These are phyloP conservation scores for Acanthiza pusilla DNA, from an alignment of 2,797 vertebrate species.

Conservation along the genomic window DNA sequence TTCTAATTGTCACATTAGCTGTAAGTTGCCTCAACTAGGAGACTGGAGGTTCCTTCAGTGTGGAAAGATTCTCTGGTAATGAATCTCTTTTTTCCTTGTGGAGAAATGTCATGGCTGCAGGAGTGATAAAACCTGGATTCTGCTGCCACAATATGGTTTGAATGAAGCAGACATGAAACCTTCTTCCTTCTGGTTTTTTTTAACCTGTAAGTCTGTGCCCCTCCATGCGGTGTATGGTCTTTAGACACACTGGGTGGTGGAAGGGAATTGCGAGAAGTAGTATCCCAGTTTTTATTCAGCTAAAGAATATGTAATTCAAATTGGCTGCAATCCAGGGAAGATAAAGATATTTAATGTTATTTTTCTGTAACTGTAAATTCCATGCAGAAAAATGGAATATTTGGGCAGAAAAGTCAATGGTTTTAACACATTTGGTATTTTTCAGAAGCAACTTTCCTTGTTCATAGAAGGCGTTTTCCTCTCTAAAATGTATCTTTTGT, in stretches of 20 bases:
- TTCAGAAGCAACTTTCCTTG: neutral
- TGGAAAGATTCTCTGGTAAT: neutral
- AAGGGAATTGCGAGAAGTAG: neutral
- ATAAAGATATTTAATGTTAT: neutral
- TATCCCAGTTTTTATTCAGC: neutral
- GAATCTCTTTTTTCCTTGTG: neutral
- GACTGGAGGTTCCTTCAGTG: neutral
- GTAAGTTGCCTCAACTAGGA: neutral
- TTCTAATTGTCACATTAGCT: neutral
- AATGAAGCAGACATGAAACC: neutral
- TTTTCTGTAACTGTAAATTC: neutral
- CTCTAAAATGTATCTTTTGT: neutral
- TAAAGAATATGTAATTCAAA: neutral
- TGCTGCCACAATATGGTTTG: neutral
- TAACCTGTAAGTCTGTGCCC: rapidly evolving
- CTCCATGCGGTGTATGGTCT: neutral
- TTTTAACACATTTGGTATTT: neutral
- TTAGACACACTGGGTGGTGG: neutral
- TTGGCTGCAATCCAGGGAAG: neutral
- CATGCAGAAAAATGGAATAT: neutral
- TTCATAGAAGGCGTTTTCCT: neutral
- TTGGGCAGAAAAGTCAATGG: neutral
- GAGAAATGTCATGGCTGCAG: neutral
- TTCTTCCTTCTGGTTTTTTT: neutral
- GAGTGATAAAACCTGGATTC: neutral